Evolutionary conservation across 2,888 invertebrate genomes (phyloP).

Genomic region (Desoria tigrina): DNA sequence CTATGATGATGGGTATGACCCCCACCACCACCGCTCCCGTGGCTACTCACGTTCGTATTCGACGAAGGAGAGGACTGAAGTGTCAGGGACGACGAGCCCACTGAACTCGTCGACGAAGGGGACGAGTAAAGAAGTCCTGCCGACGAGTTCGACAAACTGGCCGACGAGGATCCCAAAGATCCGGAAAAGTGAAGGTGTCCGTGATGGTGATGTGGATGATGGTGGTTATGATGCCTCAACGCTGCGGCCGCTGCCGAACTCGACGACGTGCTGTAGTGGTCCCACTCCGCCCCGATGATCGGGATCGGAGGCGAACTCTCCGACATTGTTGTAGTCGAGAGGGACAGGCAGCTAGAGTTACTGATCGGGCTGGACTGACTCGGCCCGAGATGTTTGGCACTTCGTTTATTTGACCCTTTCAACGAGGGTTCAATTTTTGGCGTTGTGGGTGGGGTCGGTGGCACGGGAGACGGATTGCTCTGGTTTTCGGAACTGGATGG

Average conservation of each 20-base stretch:
- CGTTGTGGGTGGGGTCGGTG: constrained; percentile 49
- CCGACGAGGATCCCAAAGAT: constrained; percentile 6
- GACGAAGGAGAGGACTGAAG: constrained; percentile 39
- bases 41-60: constrained; percentile 19
- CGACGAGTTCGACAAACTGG: constrained; percentile 13
- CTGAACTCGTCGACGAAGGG: constrained; percentile 34
- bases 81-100: constrained; percentile 32
- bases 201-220: constrained; percentile 34
- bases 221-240: constrained; percentile 15
- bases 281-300: constrained; percentile 13
- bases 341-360: constrained; percentile 15
- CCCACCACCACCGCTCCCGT: neutral
- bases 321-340: constrained; percentile 11
- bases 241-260: neutral
- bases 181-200: constrained; percentile 27
- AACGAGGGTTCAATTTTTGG: constrained; percentile 41
- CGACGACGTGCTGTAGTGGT: constrained; percentile 6
- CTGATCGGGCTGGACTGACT: constrained; percentile 17
- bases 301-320: constrained; percentile 27
- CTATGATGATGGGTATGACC: constrained; percentile 22
- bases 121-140: constrained; percentile 37
- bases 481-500: constrained; percentile 38
- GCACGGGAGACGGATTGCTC: constrained; percentile 43
- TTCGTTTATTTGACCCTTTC: constrained; percentile 29
- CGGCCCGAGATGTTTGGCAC: constrained; percentile 21